Percentiles rank a stretch among this genome's conserved stretches.
Evolutionary conservation across 2,888 invertebrate genomes (phyloP).

Genomic region (Hoplodrina ambigua): DNA sequence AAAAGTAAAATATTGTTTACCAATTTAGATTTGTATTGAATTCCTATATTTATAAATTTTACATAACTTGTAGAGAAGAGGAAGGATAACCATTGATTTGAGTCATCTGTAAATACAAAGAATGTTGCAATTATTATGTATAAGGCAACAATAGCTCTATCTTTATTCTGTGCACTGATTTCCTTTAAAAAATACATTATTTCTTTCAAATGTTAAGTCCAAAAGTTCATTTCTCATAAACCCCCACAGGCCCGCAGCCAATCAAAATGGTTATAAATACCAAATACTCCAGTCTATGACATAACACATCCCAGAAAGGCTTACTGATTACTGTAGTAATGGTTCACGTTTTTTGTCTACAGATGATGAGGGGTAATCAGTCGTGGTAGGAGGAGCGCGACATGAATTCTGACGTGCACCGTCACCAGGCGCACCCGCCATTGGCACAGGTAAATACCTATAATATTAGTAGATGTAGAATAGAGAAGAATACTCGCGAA

Average conservation of each 20-base stretch:
- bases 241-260: not conserved
- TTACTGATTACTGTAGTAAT: slow-evolving; percentile 14
- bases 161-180: not conserved
- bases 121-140: not conserved
- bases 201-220: not conserved
- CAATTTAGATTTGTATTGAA: slow-evolving; percentile 4
- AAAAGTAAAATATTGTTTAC: slow-evolving; percentile 22
- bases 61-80: not conserved
- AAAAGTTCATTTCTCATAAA: not conserved
- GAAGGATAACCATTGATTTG: not conserved
- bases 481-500: slow-evolving; percentile 2
- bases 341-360: slow-evolving; percentile 69
- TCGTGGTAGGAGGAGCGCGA: slow-evolving; percentile 82
- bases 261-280: not conserved
- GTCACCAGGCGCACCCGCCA: slow-evolving; percentile 89
- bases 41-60: slow-evolving; percentile 1
- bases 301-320: not conserved
- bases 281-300: not conserved
- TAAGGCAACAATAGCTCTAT: not conserved
- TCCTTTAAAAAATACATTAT: not conserved
- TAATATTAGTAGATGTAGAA: not conserved
- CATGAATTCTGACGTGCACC: slow-evolving; percentile 90
- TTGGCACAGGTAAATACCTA: slow-evolving; percentile 82
- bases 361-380: slow-evolving; percentile 86
- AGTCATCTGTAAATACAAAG: not conserved